Conservation (phyloP, 2,113 vertebrate genomes). For the Monopterus albus region DNA sequence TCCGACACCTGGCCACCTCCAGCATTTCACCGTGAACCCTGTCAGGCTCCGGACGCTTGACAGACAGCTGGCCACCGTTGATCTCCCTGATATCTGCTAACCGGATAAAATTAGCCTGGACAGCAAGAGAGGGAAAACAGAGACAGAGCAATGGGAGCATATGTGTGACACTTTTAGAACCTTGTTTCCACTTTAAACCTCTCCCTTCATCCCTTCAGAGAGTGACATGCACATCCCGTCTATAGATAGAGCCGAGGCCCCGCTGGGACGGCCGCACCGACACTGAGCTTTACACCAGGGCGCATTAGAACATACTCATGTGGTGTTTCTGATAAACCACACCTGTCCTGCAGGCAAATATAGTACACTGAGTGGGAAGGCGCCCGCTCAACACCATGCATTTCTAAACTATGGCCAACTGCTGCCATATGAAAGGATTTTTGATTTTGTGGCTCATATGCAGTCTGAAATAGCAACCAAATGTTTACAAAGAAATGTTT, state of each 20-base stretch:
- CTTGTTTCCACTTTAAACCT: slow-evolving; percentile 56
- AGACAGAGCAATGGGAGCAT: slow-evolving; percentile 50
- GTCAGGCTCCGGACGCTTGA: slow-evolving; percentile 54
- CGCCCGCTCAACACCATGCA: neutral
- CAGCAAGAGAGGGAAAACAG: neutral
- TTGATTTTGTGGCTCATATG: neutral
- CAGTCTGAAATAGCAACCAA: neutral
- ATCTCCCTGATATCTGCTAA: slow-evolving; percentile 70
- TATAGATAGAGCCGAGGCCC: slow-evolving; percentile 67
- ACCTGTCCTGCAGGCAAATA: slow-evolving; percentile 40
- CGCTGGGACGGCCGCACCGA: slow-evolving; percentile 13
- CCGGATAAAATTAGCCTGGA: slow-evolving; percentile 61
- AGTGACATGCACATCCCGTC: slow-evolving; percentile 51
- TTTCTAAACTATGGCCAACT: neutral
- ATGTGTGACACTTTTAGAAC: slow-evolving; percentile 67
- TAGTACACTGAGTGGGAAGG: neutral
- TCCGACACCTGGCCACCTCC: slow-evolving; percentile 59
- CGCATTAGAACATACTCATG: slow-evolving; percentile 30
- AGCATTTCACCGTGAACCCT: slow-evolving; percentile 36
- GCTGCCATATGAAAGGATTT: neutral
- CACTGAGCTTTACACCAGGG: slow-evolving; percentile 9
- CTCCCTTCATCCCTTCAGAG: slow-evolving; percentile 52
- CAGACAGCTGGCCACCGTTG: slow-evolving; percentile 71
- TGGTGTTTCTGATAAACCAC: slow-evolving; percentile 24
- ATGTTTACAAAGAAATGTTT: neutral